phyloP scores from a whole-genome alignment of 2,113 vertebrate genomes.

The Protobothrops flavoviridis region DNA sequence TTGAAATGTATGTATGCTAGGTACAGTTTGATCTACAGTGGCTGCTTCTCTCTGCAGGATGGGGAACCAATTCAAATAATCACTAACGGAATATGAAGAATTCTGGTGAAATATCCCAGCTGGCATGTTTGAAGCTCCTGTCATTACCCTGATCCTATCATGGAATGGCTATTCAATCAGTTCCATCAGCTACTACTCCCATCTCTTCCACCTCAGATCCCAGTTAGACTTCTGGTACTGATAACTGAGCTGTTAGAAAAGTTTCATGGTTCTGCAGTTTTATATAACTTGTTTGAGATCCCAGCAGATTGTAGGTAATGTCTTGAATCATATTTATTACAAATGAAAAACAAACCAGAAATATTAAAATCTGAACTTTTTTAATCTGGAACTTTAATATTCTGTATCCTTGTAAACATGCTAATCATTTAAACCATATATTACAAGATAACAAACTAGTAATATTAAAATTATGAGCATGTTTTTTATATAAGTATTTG shows the following conservation, averaged over 20 bases:
- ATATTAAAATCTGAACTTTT: background rate
- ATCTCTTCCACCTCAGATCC: background rate
- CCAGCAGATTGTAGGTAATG: background rate
- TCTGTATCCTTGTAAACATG: background rate
- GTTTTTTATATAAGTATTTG: background rate
- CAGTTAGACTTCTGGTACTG: background rate
- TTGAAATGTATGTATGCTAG: background rate
- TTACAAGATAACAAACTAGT: background rate
- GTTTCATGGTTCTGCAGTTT: background rate
- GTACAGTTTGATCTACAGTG: background rate
- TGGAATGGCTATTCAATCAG: background rate
- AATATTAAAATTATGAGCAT: background rate
- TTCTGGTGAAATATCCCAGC: background rate
- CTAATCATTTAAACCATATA: background rate
- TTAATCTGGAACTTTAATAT: background rate
- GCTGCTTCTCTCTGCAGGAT: background rate
- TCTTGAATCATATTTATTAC: background rate
- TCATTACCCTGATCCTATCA: background rate
- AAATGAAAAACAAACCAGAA: background rate
- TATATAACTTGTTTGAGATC: background rate
- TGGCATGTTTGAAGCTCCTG: background rate
- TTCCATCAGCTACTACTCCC: background rate
- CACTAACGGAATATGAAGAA: background rate
- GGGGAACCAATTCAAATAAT: background rate
- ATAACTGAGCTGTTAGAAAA: background rate